Conservation (phyloP, 2,797 vertebrate species). For the Lindbergichthys nudifrons region DNA sequence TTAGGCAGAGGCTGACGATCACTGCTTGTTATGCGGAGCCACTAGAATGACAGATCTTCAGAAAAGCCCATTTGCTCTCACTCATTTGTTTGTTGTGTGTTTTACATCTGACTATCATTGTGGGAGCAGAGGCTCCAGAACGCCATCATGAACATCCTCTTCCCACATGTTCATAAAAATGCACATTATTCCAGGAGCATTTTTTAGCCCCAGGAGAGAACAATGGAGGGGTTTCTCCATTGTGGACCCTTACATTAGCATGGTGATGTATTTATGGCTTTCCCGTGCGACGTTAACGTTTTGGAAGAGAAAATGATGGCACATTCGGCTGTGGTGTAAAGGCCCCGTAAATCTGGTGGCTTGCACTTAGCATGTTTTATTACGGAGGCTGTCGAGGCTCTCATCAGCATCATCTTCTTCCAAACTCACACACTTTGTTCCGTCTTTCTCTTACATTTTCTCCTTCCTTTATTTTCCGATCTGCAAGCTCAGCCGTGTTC, state of each 20-base stretch:
- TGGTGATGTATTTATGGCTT: slow-evolving; percentile 72
- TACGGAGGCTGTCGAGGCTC: slow-evolving; percentile 52
- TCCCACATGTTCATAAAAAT: slow-evolving; percentile 66
- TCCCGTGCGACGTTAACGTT: slow-evolving; percentile 74
- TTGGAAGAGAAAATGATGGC: slow-evolving; percentile 76
- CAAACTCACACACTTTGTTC: slow-evolving; percentile 30
- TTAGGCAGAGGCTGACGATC: slow-evolving; percentile 45
- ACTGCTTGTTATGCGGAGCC: slow-evolving; percentile 40
- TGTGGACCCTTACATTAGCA: slow-evolving; percentile 72
- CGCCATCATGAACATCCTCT: slow-evolving; percentile 41
- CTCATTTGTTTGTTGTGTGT: slow-evolving; percentile 44
- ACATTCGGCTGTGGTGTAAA: slow-evolving; percentile 70
- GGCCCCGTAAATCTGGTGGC: slow-evolving; percentile 75
- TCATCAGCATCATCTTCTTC: slow-evolving; percentile 63
- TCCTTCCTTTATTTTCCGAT: slow-evolving; percentile 48
- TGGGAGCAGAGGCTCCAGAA: slow-evolving; percentile 10
- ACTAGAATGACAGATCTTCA: slow-evolving; percentile 43
- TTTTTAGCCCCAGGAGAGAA: slow-evolving; percentile 66
- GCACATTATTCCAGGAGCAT: slow-evolving; percentile 57
- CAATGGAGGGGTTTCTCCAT: slow-evolving; percentile 62
- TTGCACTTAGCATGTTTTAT: slow-evolving; percentile 76
- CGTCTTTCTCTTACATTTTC: slow-evolving; percentile 42
- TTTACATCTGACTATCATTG: slow-evolving; percentile 35
- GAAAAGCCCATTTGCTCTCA: slow-evolving; percentile 30
- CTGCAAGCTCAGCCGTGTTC: slow-evolving; percentile 26